These are phyloP conservation scores for Microcebus ravelobensis DNA, from an alignment of 2,113 vertebrate genomes.

Conservation along the genomic window DNA sequence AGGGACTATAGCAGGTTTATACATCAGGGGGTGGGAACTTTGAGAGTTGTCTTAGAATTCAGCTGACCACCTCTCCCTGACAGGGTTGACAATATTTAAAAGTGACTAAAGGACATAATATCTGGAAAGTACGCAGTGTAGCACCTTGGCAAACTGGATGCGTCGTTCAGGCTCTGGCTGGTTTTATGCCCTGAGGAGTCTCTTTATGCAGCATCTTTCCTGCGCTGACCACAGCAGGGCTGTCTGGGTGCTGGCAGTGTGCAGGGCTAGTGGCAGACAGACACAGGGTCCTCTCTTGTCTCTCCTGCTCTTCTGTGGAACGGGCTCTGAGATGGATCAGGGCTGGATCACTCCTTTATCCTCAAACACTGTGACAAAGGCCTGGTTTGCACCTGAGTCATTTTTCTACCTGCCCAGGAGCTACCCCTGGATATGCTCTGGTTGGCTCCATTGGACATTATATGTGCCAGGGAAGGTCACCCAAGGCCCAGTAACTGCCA, in stretches of 20 bases:
- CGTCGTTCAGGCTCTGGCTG: background rate
- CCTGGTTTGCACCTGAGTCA: background rate
- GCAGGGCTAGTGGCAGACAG: too few relatives aligned
- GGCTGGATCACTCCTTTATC: background rate
- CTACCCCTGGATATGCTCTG: background rate
- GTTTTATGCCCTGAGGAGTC: background rate
- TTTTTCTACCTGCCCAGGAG: background rate
- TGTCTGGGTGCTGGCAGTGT: background rate
- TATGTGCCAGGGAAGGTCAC: background rate
- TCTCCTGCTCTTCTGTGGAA: background rate
- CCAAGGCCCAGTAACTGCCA: fast-evolving
- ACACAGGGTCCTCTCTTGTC: background rate
- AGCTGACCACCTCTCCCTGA: too few relatives aligned
- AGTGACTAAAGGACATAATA: background rate
- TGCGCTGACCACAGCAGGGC: too few relatives aligned
- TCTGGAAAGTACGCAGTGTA: background rate
- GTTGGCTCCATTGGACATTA: background rate
- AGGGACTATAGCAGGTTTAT: fast-evolving
- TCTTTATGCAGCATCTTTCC: background rate
- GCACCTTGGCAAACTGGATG: background rate
- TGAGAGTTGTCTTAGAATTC: background rate
- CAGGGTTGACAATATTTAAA: background rate
- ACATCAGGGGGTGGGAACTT: too few relatives aligned
- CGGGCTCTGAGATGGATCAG: background rate
- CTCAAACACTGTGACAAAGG: background rate